phyloP scores from a whole-genome alignment of 2,797 vertebrate genomes.

The Aldrovandia affinis region DNA sequence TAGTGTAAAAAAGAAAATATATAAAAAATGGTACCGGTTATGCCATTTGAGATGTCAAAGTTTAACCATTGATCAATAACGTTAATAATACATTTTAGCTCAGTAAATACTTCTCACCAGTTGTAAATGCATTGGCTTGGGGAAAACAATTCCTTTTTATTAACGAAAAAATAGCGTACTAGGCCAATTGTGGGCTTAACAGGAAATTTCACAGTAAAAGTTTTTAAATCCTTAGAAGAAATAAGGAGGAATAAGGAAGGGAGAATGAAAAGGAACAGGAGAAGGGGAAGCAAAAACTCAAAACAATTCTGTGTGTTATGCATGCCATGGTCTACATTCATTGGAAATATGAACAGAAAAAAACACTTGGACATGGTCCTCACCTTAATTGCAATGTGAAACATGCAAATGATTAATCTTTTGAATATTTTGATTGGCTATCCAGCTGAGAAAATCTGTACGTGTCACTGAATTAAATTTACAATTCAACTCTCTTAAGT shows the following conservation, averaged over 20 bases:
- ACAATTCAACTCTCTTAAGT: neutral
- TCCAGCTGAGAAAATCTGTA: neutral
- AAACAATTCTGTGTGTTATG: too few species aligned
- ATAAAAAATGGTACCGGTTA: neutral
- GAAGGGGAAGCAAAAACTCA: too few species aligned
- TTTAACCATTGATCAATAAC: slow-evolving; percentile 10
- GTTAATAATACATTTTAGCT: neutral
- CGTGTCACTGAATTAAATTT: neutral
- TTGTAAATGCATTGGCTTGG: neutral
- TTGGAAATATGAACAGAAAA: too few species aligned
- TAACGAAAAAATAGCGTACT: neutral
- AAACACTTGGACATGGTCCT: too few species aligned
- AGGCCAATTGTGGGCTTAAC: neutral
- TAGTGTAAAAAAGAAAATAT: neutral
- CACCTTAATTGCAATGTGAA: too few species aligned
- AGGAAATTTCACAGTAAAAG: neutral
- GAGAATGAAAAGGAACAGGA: too few species aligned
- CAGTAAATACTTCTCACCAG: neutral
- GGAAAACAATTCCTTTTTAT: neutral
- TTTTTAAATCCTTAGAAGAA: neutral
- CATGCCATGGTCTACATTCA: too few species aligned
- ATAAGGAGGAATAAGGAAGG: neutral
- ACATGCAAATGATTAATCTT: too few species aligned
- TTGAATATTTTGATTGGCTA: neutral
- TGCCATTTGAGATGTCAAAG: neutral